These are phyloP conservation scores for Rousettus leschenaultii DNA, from an alignment of 2,113 vertebrate genomes.

Conservation along the genomic window DNA sequence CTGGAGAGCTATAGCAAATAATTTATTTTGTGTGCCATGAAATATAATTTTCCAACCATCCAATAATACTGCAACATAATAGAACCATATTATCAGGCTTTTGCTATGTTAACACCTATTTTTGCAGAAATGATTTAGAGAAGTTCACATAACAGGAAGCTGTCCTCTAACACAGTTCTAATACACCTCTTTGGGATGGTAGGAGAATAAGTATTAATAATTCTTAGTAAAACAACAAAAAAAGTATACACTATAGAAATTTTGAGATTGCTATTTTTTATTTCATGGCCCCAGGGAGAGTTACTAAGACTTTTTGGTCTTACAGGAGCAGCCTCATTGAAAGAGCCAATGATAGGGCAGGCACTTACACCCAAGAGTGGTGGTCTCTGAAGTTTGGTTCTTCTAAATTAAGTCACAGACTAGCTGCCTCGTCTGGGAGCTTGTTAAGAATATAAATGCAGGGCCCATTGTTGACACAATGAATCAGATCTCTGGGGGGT, in stretches of 20 bases:
- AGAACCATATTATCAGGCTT: background rate
- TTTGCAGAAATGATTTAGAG: background rate
- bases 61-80: background rate
- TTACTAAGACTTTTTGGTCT: background rate
- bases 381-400: background rate
- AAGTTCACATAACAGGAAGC: background rate
- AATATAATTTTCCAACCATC: background rate
- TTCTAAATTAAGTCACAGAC: background rate
- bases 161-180: background rate
- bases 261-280: background rate
- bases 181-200: rapidly evolving
- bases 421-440: background rate
- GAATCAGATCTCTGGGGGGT: background rate
- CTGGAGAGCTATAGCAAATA: background rate
- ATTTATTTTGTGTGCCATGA: background rate
- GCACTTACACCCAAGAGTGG: background rate
- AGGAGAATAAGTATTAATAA: background rate
- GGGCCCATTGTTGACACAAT: background rate
- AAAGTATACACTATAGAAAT: background rate
- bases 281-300: background rate
- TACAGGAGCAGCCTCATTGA: background rate
- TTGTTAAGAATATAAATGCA: background rate
- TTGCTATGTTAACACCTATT: background rate
- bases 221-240: background rate
- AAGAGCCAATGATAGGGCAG: background rate